Evolutionary conservation across 1,140 invertebrate genomes (phyloP).

Genomic region (Achroia grisella): DNA sequence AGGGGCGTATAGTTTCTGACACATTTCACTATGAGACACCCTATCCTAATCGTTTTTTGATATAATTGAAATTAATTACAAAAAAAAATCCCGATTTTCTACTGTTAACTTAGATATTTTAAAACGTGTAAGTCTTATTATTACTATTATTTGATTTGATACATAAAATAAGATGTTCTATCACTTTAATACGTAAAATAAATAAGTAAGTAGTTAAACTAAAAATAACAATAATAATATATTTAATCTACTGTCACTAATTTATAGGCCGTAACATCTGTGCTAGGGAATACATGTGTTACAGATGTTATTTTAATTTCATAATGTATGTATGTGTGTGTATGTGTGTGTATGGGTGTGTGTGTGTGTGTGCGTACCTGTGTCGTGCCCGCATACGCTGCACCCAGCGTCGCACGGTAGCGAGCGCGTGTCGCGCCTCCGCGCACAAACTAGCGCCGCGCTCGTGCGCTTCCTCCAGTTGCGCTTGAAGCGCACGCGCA

Average conservation of each 20-base stretch:
- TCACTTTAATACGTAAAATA: too few relatives aligned
- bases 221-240: not conserved
- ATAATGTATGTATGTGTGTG: not conserved
- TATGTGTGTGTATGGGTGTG: not conserved
- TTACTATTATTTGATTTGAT: too few relatives aligned
- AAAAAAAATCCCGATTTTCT: too few relatives aligned
- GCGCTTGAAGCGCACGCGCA: constrained; percentile 14
- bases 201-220: not conserved
- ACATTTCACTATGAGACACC: too few relatives aligned
- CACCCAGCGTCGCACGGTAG: constrained; percentile 24
- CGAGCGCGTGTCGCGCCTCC: constrained; percentile 23
- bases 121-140: too few relatives aligned
- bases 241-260: not conserved
- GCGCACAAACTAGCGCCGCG: constrained; percentile 35
- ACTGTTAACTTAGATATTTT: too few relatives aligned
- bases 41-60: too few relatives aligned
- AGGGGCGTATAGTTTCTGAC: too few relatives aligned
- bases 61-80: too few relatives aligned
- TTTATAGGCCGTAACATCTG: too few relatives aligned
- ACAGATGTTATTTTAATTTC: not conserved
- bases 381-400: constrained; percentile 10
- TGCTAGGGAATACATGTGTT: not conserved
- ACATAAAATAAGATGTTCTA: too few relatives aligned
- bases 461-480: constrained; percentile 23
- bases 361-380: constrained; percentile 1